phyloP scores from a whole-genome alignment of 2,113 vertebrate species.

The Suricata suricatta region DNA sequence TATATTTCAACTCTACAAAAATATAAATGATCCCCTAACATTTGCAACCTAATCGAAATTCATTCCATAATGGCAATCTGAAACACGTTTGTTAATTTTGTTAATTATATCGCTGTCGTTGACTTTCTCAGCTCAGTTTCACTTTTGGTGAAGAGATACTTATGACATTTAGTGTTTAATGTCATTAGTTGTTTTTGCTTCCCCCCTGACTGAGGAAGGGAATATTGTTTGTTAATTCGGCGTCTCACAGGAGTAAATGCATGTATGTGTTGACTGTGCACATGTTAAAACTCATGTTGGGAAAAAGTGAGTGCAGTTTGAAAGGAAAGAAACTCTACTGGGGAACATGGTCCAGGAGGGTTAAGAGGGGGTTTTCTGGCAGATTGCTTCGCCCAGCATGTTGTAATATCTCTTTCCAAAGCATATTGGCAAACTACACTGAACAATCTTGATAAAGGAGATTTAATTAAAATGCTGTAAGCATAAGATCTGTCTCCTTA shows the following conservation, averaged over 20 bases:
- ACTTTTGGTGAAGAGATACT: constrained; percentile 67
- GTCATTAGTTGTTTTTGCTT: constrained; percentile 50
- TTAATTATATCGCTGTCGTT: constrained; percentile 68
- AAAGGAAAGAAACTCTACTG: neutral
- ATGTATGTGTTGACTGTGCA: constrained; percentile 1
- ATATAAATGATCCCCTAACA: constrained; percentile 52
- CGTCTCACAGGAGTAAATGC: neutral
- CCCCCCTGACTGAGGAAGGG: constrained; percentile 45
- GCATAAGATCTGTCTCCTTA: constrained; percentile 61
- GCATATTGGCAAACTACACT: constrained; percentile 71
- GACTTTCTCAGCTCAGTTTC: constrained; percentile 73
- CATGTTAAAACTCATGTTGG: constrained; percentile 20
- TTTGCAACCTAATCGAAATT: constrained; percentile 58
- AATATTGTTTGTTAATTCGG: constrained; percentile 43
- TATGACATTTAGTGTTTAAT: constrained; percentile 76
- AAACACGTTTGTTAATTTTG: constrained; percentile 61
- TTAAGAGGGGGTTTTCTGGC: constrained; percentile 62
- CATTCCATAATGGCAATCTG: constrained; percentile 54
- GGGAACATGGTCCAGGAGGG: neutral
- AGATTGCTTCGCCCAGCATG: constrained; percentile 78
- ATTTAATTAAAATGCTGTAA: constrained; percentile 79
- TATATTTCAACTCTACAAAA: constrained; percentile 50
- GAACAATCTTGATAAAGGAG: constrained; percentile 77
- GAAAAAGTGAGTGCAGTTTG: constrained; percentile 48
- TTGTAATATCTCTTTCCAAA: constrained; percentile 77